A percentile compares a stretch with the other conserved stretches of the same genome.
phyloP scores from a whole-genome alignment of 2,888 invertebrate genomes.

The Anarsia innoxiella region DNA sequence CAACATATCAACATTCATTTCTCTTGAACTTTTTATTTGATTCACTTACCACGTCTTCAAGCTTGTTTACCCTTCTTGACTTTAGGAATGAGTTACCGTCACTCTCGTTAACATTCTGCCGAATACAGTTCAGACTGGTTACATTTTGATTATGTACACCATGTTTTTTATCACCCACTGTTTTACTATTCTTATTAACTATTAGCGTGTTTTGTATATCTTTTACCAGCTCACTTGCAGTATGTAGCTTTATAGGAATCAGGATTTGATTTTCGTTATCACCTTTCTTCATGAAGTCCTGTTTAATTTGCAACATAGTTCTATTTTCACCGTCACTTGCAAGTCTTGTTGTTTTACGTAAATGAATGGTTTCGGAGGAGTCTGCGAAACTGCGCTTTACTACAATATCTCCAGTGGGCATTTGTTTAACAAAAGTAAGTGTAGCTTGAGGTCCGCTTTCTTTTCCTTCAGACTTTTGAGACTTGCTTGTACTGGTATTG shows the following conservation, averaged over 20 bases:
- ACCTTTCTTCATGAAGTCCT: constrained; percentile 58
- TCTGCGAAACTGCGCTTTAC: constrained; percentile 59
- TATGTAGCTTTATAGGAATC: constrained; percentile 60
- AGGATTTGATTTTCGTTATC: constrained; percentile 65
- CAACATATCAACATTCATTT: constrained; percentile 61
- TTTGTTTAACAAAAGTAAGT: constrained; percentile 63
- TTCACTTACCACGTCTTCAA: constrained; percentile 60
- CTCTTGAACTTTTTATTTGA: constrained; percentile 66
- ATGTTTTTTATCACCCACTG: constrained; percentile 67
- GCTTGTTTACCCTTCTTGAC: constrained; percentile 56
- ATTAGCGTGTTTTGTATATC: constrained; percentile 70
- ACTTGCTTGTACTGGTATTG: constrained; percentile 40
- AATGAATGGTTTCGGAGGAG: constrained; percentile 53
- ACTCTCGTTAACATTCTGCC: constrained; percentile 61
- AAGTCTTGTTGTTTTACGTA: constrained; percentile 62
- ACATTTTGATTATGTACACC: constrained; percentile 69
- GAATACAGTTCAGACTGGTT: constrained; percentile 60
- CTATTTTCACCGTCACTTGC: constrained; percentile 63
- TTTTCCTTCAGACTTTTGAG: constrained; percentile 42
- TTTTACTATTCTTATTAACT: constrained; percentile 68
- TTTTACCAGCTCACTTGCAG: constrained; percentile 62
- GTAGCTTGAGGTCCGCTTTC: constrained; percentile 41
- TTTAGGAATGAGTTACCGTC: constrained; percentile 61
- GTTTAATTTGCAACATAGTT: constrained; percentile 61
- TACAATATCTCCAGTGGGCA: constrained; percentile 57